Base-by-base conservation (phyloP, 53 echinoderm and acorn worm species). In the Zoroaster sp. region DNA sequence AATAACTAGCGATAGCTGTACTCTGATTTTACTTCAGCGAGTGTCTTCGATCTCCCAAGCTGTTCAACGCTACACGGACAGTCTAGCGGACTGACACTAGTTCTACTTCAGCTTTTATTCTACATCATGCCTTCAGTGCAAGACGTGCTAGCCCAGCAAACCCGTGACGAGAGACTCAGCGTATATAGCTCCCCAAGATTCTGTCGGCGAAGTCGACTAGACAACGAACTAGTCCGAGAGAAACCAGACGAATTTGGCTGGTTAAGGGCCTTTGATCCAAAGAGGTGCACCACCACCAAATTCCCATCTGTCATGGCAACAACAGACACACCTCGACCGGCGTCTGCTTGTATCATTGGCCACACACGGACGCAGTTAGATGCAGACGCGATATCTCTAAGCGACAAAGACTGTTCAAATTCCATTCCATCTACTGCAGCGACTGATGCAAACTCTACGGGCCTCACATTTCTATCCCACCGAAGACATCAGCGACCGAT, bases 141-240 rank as follows among this genome's bases (percentile, higher is more conserved):
- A 38, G 88, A 88, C 77, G 77, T 77, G 1, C 37, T 88, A 49
- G 79, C 79, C 35, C 78, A 79, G 31, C 89, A 79, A 79, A 51
- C 89, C 38, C 66, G 89, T 21, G 96, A 96, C 38, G 89, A 93
- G 4, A 65, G 96, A 42, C 72, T 96, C 10, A 94, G 96, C 45
- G 88, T 96, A 11, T 96, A 96, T 69, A 94, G 96, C 38, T 96
- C 96, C 4, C 96, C 96, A 0, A 91, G 93, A 39, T 93, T 96
- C 74, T 94, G 92, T 46, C 70, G 94, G 25, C 80, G 91, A 20
- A 86, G 91, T 42, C 83, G 92, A 17, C 69, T 91, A 17, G 92
- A 92, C 52, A 92, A 76, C 53, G 86, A 80, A 20, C 75, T 87
- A 9, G 87, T 87, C 66, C 72, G 85, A 21, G 92, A 92, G 75